phyloP scores from a whole-genome alignment of 1,140 invertebrate genomes.

The Hetaerina americana region DNA sequence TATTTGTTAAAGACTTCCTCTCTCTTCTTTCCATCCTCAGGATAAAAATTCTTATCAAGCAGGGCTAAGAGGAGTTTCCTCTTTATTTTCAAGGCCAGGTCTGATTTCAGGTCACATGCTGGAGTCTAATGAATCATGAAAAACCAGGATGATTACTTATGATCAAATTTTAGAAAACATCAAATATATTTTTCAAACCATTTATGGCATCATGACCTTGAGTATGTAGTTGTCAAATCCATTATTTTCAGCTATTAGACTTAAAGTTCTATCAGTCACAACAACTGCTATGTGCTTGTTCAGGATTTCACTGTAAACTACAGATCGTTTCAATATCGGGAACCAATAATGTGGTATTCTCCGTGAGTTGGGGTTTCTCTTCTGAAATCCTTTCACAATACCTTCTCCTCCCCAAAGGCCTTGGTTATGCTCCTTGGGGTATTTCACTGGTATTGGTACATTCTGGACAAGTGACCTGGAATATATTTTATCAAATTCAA shows the following conservation, averaged over 20 bases:
- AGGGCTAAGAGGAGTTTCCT: constrained; percentile 67
- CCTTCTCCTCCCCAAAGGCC: constrained; percentile 95
- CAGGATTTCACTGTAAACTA: constrained; percentile 90
- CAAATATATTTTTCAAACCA: background rate
- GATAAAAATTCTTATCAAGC: constrained; percentile 56
- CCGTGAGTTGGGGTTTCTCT: constrained; percentile 40
- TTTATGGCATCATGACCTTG: constrained; percentile 40
- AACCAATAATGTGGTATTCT: constrained; percentile 75
- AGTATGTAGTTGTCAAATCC: constrained; percentile 94
- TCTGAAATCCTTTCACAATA: constrained; percentile 79
- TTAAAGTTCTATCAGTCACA: constrained; percentile 67
- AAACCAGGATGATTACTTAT: constrained; percentile 16
- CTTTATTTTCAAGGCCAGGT: constrained; percentile 69
- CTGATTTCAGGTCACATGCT: constrained; percentile 74
- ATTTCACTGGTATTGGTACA: constrained; percentile 59
- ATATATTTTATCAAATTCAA: no score
- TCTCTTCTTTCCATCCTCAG: constrained; percentile 53
- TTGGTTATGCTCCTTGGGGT: constrained; percentile 63
- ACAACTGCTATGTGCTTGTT: constrained; percentile 68
- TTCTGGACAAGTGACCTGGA: constrained; percentile 71
- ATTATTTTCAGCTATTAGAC: constrained; percentile 75
- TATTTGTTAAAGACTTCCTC: constrained; percentile 71
- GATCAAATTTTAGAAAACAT: constrained; percentile 13
- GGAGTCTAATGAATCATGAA: constrained; percentile 41
- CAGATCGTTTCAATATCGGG: constrained; percentile 57